phyloP scores from a whole-genome alignment of 2,888 invertebrate species.

The Enchytraeus crypticus region DNA sequence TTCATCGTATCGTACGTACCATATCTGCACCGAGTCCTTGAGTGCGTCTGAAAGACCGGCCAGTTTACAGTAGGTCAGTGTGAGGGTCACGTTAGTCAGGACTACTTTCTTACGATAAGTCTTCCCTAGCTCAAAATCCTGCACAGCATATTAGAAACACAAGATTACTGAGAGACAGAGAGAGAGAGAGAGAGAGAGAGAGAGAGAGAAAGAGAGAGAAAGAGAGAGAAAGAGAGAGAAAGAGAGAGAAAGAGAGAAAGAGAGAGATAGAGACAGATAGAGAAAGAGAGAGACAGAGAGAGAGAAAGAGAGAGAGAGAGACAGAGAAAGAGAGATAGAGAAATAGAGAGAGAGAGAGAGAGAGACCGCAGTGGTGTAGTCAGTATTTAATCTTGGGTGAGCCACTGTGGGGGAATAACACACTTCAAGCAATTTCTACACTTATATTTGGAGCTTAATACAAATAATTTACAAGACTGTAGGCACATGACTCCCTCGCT shows the following conservation, averaged over 20 bases:
- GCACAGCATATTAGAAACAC: not conserved
- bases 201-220: not conserved
- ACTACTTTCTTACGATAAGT: constrained; percentile 46
- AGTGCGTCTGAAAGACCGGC: constrained; percentile 44
- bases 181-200: not conserved
- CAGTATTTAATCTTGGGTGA: too few relatives aligned
- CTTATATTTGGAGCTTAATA: too few relatives aligned
- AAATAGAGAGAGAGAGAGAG: too few relatives aligned
- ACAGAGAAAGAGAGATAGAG: not conserved
- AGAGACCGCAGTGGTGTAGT: too few relatives aligned
- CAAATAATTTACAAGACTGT: too few relatives aligned
- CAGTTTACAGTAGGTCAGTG: constrained; percentile 47
- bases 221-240: not conserved
- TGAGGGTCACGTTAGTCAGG: constrained; percentile 48
- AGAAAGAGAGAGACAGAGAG: not conserved
- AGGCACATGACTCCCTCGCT: too few relatives aligned
- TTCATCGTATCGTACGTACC: too few relatives aligned
- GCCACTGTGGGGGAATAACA: too few relatives aligned
- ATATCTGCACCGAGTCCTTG: constrained; percentile 46
- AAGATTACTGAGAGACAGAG: not conserved
- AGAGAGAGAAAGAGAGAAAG: too few relatives aligned
- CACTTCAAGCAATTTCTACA: too few relatives aligned
- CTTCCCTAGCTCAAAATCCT: constrained; percentile 42
- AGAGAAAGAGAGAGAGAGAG: not conserved
- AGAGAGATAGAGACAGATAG: too few relatives aligned